These are phyloP conservation scores for Podabrus alpinus DNA, from an alignment of 2,888 invertebrate species.

Conservation along the genomic window DNA sequence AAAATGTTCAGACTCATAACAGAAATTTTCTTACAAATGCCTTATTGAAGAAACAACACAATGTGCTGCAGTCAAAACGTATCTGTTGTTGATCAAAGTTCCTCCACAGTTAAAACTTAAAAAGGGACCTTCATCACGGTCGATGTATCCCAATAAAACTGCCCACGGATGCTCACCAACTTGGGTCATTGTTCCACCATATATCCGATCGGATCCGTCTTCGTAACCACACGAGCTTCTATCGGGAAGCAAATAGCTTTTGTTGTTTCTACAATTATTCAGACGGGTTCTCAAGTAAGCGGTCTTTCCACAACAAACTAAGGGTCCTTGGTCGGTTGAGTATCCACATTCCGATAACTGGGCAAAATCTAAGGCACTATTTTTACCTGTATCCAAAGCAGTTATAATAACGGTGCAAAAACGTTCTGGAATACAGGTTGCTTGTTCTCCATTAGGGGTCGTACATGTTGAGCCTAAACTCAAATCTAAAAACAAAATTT, in stretches of 20 bases:
- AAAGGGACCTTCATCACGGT: background rate
- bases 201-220: background rate
- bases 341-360: constrained; percentile 56
- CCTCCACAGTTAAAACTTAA: constrained; percentile 52
- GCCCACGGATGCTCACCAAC: background rate
- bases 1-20: too few species aligned
- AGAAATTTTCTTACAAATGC: constrained; percentile 2
- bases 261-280: background rate
- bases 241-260: background rate
- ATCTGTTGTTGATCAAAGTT: constrained; percentile 67
- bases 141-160: constrained; percentile 50
- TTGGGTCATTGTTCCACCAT: constrained; percentile 24
- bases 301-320: constrained; percentile 45
- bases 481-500: too few species aligned
- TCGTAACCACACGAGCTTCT: background rate
- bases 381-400: constrained; percentile 43
- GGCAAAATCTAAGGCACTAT: constrained; percentile 42
- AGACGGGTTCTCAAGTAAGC: background rate
- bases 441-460: constrained; percentile 52
- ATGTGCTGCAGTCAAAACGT: constrained; percentile 75
- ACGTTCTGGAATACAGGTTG: constrained; percentile 54
- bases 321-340: constrained; percentile 47
- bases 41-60: constrained; percentile 60
- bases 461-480: constrained; percentile 43
- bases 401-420: constrained; percentile 50